Conservation (phyloP, 2,113 vertebrate species). For the Aegotheles bennettii region DNA sequence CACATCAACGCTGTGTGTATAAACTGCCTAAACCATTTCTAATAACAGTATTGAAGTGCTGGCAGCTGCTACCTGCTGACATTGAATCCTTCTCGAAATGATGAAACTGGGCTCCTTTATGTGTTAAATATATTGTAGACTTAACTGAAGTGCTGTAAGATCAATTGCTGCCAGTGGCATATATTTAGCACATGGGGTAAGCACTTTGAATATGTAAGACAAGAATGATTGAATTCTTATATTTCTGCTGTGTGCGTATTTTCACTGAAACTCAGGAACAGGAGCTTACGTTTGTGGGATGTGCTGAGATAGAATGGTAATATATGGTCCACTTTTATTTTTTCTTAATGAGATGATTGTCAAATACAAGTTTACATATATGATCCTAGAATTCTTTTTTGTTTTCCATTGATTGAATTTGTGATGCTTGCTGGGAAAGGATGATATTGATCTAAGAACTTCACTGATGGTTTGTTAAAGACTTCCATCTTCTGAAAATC, state of each 20-base stretch:
- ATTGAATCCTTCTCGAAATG: background rate
- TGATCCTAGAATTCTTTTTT: background rate
- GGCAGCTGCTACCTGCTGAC: background rate
- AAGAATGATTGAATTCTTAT: constrained; percentile 5
- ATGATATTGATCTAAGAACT: background rate
- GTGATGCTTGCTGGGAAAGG: background rate
- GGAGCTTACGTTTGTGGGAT: background rate
- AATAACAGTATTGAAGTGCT: background rate
- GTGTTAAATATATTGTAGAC: background rate
- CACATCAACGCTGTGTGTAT: background rate
- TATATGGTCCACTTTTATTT: background rate
- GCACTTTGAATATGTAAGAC: constrained; percentile 8
- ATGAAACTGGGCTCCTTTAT: background rate
- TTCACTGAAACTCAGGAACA: background rate
- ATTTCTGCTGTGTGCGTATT: constrained; percentile 22
- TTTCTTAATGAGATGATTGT: background rate
- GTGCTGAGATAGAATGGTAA: background rate
- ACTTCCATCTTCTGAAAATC: background rate
- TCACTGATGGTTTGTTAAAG: background rate
- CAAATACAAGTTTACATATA: background rate
- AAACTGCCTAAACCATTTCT: background rate
- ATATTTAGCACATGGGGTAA: background rate
- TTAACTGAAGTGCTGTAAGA: background rate
- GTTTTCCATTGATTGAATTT: background rate
- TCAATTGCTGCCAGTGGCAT: background rate